phyloP scores from a whole-genome alignment of 2,797 vertebrate species.

The Aphelocoma californica region DNA sequence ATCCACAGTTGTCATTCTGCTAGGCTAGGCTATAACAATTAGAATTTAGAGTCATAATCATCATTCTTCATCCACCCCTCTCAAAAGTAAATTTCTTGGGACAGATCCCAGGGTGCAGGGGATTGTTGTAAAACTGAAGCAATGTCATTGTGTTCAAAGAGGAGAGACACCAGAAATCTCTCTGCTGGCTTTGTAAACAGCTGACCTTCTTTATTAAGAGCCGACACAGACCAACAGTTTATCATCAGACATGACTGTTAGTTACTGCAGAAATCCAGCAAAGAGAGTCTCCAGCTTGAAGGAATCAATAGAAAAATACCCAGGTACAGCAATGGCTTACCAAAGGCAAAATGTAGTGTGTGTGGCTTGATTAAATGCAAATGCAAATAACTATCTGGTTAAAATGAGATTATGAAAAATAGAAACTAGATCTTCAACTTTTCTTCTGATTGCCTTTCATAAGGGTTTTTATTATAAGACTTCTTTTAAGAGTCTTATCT shows the following conservation, averaged over 20 bases:
- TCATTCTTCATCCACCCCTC: neutral
- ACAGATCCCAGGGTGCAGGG: neutral
- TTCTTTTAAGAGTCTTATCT: neutral
- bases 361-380: neutral
- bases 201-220: neutral
- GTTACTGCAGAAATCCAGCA: neutral
- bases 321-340: neutral
- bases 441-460: neutral
- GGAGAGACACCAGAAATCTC: neutral
- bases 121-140: neutral
- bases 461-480: neutral
- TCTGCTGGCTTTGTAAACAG: neutral
- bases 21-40: neutral
- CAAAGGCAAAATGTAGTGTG: neutral
- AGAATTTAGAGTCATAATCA: conserved; percentile 16
- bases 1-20: conserved; percentile 19
- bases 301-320: neutral
- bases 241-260: neutral
- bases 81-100: neutral
- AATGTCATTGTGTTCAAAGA: neutral
- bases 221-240: neutral
- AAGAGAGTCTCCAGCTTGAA: neutral
- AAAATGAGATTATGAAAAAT: neutral
- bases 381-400: neutral
- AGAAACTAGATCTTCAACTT: neutral